Conservation (phyloP, 2,797 vertebrate genomes). For the Leucoraja ocellata region DNA sequence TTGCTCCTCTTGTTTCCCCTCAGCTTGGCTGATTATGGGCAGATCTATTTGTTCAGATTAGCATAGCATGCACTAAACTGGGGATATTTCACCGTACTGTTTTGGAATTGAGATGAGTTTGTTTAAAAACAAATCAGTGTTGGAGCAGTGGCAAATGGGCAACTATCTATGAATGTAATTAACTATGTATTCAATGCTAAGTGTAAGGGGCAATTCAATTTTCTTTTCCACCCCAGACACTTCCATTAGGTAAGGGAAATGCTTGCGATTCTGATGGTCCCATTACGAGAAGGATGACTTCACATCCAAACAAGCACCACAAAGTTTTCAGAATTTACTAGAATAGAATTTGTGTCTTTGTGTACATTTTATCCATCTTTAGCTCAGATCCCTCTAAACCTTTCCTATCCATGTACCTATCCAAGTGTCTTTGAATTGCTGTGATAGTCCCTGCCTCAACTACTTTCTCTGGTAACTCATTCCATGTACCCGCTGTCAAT, state of each 20-base stretch:
- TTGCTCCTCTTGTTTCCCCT: too few species aligned
- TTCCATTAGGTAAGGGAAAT: not conserved
- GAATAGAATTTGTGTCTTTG: not conserved
- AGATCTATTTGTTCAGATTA: not conserved
- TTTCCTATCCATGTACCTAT: too few species aligned
- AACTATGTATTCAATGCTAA: not conserved
- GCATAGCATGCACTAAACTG: not conserved
- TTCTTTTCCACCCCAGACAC: not conserved
- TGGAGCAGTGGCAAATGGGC: not conserved
- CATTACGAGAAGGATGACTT: not conserved
- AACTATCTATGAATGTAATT: not conserved
- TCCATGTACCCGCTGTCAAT: too few species aligned
- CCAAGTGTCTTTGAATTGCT: too few species aligned
- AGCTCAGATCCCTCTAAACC: too few species aligned
- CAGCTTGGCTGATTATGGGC: not conserved
- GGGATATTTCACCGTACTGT: not conserved
- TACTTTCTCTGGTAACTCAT: too few species aligned
- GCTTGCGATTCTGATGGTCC: too few species aligned
- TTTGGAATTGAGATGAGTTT: not conserved
- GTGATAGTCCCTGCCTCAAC: too few species aligned
- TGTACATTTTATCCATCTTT: too few species aligned
- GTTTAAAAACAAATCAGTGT: not conserved
- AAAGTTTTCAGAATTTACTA: not conserved
- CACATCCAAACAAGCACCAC: not conserved
- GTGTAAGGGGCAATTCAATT: not conserved